Evolutionary conservation across 2,113 vertebrate species (phyloP), one percentile per base, ranked within the genome.

Genomic region (Pachycephala philippinensis): DNA sequence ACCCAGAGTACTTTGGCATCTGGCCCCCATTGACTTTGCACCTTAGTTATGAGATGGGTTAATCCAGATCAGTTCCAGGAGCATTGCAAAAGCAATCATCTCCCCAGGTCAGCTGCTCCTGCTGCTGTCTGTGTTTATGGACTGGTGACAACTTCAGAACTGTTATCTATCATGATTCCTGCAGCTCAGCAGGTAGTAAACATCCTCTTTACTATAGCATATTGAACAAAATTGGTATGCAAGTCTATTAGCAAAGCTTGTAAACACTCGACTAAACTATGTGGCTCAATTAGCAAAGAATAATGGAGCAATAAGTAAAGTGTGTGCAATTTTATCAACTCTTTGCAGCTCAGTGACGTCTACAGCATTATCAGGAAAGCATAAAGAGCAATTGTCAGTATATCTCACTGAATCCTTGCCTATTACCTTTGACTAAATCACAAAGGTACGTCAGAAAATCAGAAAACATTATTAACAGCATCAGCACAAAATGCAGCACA

Each of bases 261-360:
- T 93, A 96, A 95, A 95, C 94, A 76, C 88, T 96, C 96, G 89
- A 87, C 72, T 95, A 93, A 97, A 96, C 91, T 93, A 42, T 50
- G 85, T 60, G 70, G 63, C 84, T 93, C 91, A 94, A 89, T 96
- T 97, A 97, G 90, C 87, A 97, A 94, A 95, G 94, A 97, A 97
- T 97, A 95, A 97, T 96, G 80, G 75, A 86, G 60, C 95, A 90
- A 82, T 97, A 91, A 96, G 89, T 82, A 96, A 95, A 96, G 75
- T 71, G 80, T 95, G 71, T 78, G 63, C 74, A 95, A 78, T 96
- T 96, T 97, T 90, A 92, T 86, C 72, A 94, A 82, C 74, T 86
- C 79, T 91, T 82, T 60, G 65, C 64, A 84, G 52, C 59, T 91
- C 54, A 50, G 63, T 68, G 89, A 80, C 69, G 21, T 53, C 79